Conservation (phyloP, 2,797 vertebrate species). For the Alosa sapidissima region DNA sequence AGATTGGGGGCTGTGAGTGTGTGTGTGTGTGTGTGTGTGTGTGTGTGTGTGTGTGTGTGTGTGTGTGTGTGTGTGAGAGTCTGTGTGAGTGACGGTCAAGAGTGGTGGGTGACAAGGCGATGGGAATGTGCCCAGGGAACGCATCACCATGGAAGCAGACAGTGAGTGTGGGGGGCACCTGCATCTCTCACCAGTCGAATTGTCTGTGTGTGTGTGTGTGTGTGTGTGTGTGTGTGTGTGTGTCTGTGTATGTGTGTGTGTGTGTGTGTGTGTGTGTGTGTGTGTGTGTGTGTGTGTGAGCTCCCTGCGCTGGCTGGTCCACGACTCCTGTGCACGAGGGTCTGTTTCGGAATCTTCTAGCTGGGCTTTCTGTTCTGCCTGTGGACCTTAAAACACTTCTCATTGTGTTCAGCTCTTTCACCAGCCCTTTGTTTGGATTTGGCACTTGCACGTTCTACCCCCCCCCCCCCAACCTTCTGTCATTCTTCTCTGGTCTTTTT, state of each 20-base stretch:
- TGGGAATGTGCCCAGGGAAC: constrained; percentile 61
- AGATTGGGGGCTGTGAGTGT: neutral
- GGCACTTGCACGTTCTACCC: neutral
- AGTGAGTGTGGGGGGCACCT: constrained; percentile 46
- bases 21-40: neutral
- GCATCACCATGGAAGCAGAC: constrained; percentile 9
- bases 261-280: neutral
- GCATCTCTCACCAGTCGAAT: constrained; percentile 49
- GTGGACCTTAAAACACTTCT: neutral
- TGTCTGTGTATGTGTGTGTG: constrained; percentile 2
- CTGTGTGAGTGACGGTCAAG: constrained; percentile 54
- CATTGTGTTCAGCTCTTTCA: neutral
- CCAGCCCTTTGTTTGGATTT: neutral
- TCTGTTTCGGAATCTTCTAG: neutral
- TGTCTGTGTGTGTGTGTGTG: neutral
- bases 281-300: neutral
- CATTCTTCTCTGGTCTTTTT: neutral
- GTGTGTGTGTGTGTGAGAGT: constrained; percentile 15
- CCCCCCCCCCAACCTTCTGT: neutral
- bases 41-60: constrained; percentile 14
- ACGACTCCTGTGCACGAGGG: neutral
- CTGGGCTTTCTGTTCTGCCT: neutral
- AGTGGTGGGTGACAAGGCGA: constrained; percentile 61
- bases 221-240: neutral
- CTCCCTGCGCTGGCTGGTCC: neutral